These are phyloP conservation scores for Aricia artaxerxes DNA, from an alignment of 2,888 invertebrate species.

Conservation along the genomic window DNA sequence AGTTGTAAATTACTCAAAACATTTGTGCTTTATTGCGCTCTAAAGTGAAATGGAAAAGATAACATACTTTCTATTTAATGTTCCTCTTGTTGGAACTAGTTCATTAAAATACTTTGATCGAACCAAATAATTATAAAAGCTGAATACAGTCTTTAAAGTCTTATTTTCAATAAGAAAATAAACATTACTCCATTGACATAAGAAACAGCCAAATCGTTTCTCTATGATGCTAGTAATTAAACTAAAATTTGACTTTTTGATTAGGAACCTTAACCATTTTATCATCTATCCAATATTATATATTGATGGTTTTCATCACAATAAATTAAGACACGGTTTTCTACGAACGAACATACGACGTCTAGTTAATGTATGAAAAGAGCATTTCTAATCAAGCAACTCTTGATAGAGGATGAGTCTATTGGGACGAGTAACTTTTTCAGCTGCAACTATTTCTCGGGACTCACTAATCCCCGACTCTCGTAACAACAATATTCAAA, in stretches of 20 bases:
- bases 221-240: too few species aligned
- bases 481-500: conserved; percentile 40
- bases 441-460: conserved; percentile 58
- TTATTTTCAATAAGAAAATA: too few species aligned
- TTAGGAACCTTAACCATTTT: too few species aligned
- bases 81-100: not conserved
- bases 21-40: conserved; percentile 16
- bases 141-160: too few species aligned
- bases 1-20: conserved; percentile 23
- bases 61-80: conserved; percentile 19
- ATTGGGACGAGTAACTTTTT: conserved; percentile 60
- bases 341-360: too few species aligned
- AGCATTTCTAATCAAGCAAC: conserved; percentile 3
- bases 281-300: too few species aligned
- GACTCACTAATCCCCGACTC: conserved; percentile 45
- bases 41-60: conserved; percentile 18
- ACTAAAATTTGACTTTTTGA: too few species aligned
- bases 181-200: too few species aligned
- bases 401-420: not conserved
- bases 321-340: too few species aligned
- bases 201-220: too few species aligned
- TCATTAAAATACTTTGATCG: not conserved
- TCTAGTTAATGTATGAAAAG: not conserved
- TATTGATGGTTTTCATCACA: too few species aligned
- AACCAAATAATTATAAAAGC: not conserved